Evolutionary conservation across 2,797 vertebrate genomes (phyloP).

Genomic region (Enteromius treurensis): DNA sequence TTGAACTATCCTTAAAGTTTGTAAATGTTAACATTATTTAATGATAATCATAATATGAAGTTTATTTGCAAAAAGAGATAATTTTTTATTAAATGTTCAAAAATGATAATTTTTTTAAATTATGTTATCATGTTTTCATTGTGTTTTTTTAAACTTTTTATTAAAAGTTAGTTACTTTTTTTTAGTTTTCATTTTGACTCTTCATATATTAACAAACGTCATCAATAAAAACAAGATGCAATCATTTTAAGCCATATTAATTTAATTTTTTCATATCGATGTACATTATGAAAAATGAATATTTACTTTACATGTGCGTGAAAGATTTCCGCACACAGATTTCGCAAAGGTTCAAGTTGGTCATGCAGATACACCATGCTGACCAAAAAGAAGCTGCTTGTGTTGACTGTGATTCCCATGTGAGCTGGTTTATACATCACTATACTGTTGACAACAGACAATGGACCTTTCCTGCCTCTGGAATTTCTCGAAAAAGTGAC

Average conservation of each 20-base stretch:
- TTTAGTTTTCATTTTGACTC: too few relatives aligned
- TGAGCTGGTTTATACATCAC: neutral
- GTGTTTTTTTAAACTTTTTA: too few relatives aligned
- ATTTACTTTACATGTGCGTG: neutral
- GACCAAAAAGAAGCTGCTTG: constrained; percentile 7
- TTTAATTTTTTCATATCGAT: neutral
- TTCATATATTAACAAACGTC: neutral
- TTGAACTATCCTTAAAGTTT: neutral
- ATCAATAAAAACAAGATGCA: too few relatives aligned
- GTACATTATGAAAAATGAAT: neutral
- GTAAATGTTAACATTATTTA: neutral
- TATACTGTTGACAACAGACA: constrained; percentile 1
- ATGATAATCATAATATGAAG: neutral
- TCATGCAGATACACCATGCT: neutral
- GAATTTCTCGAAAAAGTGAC: neutral
- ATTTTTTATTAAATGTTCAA: too few relatives aligned
- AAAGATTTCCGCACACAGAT: constrained; percentile 9
- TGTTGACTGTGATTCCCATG: neutral
- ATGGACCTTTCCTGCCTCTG: neutral
- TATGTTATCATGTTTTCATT: too few relatives aligned
- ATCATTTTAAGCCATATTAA: neutral
- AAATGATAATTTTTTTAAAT: too few relatives aligned
- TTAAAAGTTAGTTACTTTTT: too few relatives aligned
- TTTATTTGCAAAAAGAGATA: too few relatives aligned
- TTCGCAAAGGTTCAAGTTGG: neutral